Percentiles rank a stretch among this genome's conserved stretches.
Evolutionary conservation across 2,113 vertebrate species (phyloP).

Genomic region (Propithecus coquereli): DNA sequence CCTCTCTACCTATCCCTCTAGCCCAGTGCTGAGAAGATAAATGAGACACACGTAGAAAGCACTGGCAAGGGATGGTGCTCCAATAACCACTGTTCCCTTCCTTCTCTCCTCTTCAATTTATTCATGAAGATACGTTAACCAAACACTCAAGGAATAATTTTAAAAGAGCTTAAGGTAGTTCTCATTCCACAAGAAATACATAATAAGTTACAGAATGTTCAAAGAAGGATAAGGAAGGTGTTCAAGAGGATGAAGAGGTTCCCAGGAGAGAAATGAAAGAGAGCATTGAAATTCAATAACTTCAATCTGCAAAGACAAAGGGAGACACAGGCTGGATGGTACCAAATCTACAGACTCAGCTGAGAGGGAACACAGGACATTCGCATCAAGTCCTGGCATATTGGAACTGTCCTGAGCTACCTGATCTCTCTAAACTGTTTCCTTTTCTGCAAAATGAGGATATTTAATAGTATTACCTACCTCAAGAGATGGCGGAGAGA

Average conservation of each 20-base stretch:
- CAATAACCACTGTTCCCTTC: background rate
- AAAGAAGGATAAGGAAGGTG: background rate
- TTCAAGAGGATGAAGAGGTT: background rate
- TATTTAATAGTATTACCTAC: background rate
- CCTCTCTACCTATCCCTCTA: background rate
- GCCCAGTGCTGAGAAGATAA: background rate
- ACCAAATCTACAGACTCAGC: background rate
- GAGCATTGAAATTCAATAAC: too few species aligned
- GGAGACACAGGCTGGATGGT: too few species aligned
- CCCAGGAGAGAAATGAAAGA: background rate
- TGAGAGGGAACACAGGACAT: background rate
- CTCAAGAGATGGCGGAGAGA: background rate
- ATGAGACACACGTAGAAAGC: background rate
- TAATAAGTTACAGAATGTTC: background rate
- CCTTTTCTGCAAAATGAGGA: background rate
- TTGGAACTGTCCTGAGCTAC: background rate
- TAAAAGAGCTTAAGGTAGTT: background rate
- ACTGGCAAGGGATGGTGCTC: background rate
- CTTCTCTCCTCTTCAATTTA: background rate
- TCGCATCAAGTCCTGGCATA: background rate
- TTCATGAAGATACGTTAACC: background rate
- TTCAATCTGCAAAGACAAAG: background rate
- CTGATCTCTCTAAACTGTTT: background rate
- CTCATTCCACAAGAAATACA: background rate
- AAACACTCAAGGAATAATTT: background rate